Conservation (phyloP, 2,113 vertebrate genomes). For the Puntigrus tetrazona region DNA sequence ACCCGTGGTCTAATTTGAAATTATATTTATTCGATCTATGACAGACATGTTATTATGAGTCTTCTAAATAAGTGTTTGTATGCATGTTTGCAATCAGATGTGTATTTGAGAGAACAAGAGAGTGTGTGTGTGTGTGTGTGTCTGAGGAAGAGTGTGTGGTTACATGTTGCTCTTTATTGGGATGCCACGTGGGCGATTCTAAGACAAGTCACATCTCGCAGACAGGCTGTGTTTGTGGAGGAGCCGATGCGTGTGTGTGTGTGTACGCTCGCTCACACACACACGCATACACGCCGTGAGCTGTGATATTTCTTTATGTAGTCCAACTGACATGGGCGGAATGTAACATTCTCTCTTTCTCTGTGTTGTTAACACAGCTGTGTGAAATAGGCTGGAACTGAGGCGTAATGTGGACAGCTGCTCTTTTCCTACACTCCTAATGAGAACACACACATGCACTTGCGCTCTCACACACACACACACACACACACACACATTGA, state of each 20-base stretch:
- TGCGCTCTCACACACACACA: background rate
- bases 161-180: background rate
- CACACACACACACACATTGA: conserved; percentile 30
- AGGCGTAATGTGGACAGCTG: conserved; percentile 60
- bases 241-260: background rate
- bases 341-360: conserved; percentile 40
- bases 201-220: conserved; percentile 30
- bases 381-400: conserved; percentile 60
- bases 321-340: conserved; percentile 38
- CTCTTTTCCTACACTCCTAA: conserved; percentile 53
- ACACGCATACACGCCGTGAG: background rate
- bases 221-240: conserved; percentile 17
- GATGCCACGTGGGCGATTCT: conserved; percentile 31
- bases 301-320: conserved; percentile 42
- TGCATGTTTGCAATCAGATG: conserved; percentile 1
- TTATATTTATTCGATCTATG: conserved; percentile 15
- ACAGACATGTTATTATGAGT: conserved; percentile 19
- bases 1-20: background rate
- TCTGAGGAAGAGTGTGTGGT: conserved; percentile 5
- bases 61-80: conserved; percentile 18
- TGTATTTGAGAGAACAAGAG: background rate
- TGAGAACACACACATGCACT: conserved; percentile 23
- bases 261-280: background rate
- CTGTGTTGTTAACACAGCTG: conserved; percentile 58
- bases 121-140: background rate